Conservation (phyloP, 2,797 vertebrate genomes). For the Tragopan temminckii region DNA sequence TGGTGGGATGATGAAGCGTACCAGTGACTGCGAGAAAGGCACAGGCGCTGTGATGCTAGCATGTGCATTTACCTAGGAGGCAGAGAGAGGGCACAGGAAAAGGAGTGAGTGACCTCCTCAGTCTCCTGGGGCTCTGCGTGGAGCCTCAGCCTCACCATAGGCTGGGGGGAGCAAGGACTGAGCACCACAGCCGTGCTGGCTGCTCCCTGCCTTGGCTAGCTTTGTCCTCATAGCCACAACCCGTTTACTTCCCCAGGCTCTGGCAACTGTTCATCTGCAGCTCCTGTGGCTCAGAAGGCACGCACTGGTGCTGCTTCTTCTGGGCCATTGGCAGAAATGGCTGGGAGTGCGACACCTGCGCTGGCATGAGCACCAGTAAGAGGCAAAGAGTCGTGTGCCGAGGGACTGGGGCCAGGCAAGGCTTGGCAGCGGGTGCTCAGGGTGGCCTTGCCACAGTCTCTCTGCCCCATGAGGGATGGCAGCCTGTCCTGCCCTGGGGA, state of each 20-base stretch:
- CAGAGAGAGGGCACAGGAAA: not conserved
- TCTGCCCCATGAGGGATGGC: not conserved
- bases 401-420: not conserved
- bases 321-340: accelerated
- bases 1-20: accelerated
- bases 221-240: not conserved
- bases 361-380: not conserved
- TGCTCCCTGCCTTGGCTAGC: not conserved
- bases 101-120: no score
- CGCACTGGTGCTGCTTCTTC: not conserved
- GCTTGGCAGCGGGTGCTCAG: not conserved
- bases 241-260: not conserved
- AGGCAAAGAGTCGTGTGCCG: not conserved
- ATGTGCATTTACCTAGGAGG: not conserved
- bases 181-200: not conserved
- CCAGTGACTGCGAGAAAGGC: accelerated
- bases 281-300: not conserved
- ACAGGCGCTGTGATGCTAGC: not conserved
- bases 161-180: no score
- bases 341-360: not conserved
- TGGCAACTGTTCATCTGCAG: not conserved
- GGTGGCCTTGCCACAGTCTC: not conserved
- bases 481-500: not conserved
- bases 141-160: no score
- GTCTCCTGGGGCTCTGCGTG: no score